Percentiles rank a stretch among this genome's conserved stretches.
Evolutionary conservation across 2,797 vertebrate genomes (phyloP).

Genomic region (Xenentodon cancila): DNA sequence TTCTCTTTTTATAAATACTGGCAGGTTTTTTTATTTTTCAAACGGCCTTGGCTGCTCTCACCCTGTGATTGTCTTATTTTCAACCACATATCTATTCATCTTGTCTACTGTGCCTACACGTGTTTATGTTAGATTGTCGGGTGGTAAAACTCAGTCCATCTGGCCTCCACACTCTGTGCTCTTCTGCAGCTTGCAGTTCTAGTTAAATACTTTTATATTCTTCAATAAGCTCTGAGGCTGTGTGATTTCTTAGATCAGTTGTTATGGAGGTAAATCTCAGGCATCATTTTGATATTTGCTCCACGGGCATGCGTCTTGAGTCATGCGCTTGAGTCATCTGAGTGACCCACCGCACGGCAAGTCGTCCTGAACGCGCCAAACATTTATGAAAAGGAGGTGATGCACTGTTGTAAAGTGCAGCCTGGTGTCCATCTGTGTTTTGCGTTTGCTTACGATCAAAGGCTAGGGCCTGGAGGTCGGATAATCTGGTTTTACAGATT

Average conservation of each 20-base stretch:
- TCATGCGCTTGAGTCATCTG: conserved; percentile 17
- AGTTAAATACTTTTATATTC: conserved; percentile 1
- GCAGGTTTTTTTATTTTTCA: too few species aligned
- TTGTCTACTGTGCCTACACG: conserved; percentile 12
- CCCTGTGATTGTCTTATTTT: too few species aligned
- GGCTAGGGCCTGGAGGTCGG: conserved; percentile 66
- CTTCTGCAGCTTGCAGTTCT: not conserved
- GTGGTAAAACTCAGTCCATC: conserved; percentile 11
- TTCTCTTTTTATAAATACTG: too few species aligned
- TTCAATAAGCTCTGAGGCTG: not conserved
- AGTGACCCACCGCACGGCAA: conserved; percentile 31
- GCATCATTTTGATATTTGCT: conserved; percentile 1
- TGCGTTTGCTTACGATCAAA: conserved; percentile 60
- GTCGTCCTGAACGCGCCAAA: conserved; percentile 39
- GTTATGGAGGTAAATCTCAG: conserved; percentile 6
- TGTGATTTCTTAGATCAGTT: not conserved
- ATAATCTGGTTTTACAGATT: conserved; percentile 92
- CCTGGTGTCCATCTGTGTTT: conserved; percentile 82
- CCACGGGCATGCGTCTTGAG: conserved; percentile 2
- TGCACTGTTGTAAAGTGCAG: conserved; percentile 66
- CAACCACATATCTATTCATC: too few species aligned
- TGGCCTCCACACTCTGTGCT: conserved; percentile 21
- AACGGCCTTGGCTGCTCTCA: too few species aligned
- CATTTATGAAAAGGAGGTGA: conserved; percentile 36
- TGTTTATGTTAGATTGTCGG: conserved; percentile 16